Conservation (phyloP, 1,140 invertebrate species). For the Aphaenogaster floridana region DNA sequence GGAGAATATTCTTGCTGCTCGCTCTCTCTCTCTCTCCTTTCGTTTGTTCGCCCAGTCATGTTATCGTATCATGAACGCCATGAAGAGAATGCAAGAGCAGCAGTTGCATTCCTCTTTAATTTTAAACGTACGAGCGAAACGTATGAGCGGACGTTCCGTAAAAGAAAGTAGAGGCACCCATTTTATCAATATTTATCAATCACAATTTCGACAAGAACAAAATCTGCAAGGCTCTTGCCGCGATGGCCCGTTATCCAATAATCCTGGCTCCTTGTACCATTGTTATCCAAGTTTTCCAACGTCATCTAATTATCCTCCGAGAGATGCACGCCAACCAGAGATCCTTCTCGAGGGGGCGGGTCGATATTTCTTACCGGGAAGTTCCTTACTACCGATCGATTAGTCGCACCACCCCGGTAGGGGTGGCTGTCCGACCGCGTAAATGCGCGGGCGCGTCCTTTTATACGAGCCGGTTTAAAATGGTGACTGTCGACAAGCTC, state of each 20-base stretch:
- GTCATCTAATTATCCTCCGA: slow-evolving; percentile 34
- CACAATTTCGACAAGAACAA: background rate
- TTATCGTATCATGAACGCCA: slow-evolving; percentile 43
- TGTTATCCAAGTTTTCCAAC: slow-evolving; percentile 30
- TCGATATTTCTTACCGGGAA: slow-evolving; percentile 52
- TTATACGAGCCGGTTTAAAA: slow-evolving; percentile 71
- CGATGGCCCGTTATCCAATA: slow-evolving; percentile 24
- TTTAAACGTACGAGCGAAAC: slow-evolving; percentile 24
- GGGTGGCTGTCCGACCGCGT: slow-evolving; percentile 44
- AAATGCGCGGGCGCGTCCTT: slow-evolving; percentile 58
- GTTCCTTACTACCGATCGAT: slow-evolving; percentile 64
- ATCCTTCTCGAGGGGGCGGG: slow-evolving; percentile 26
- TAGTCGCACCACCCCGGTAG: slow-evolving; percentile 44
- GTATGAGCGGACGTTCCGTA: slow-evolving; percentile 15
- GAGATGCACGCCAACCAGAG: background rate
- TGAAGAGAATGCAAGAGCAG: slow-evolving; percentile 45
- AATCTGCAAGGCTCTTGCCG: background rate
- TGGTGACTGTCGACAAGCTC: slow-evolving; percentile 67
- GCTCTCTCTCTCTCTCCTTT: slow-evolving; percentile 26
- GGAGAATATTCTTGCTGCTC: slow-evolving; percentile 77
- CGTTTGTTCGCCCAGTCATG: slow-evolving; percentile 14
- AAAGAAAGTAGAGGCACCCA: background rate
- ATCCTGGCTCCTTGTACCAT: background rate
- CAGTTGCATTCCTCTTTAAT: slow-evolving; percentile 31
- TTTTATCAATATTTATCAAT: slow-evolving; percentile 20